Conservation (phyloP, 2,113 vertebrate genomes). For the Seriola aureovittata region DNA sequence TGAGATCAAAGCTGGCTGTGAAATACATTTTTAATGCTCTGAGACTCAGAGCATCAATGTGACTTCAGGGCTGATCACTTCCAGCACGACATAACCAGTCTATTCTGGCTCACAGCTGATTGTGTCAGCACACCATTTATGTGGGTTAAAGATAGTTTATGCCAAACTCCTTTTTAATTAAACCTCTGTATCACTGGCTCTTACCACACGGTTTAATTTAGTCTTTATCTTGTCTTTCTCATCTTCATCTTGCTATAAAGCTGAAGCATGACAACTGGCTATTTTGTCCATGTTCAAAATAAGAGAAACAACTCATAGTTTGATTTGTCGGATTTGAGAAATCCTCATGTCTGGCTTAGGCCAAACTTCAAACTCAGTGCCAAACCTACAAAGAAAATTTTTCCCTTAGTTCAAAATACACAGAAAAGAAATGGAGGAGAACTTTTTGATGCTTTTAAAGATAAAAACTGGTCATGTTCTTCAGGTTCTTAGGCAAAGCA, state of each 20-base stretch:
- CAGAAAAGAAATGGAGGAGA: neutral
- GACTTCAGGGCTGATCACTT: neutral
- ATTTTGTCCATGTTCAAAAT: slow-evolving; percentile 13
- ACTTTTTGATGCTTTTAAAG: neutral
- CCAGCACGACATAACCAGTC: neutral
- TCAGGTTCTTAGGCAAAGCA: neutral
- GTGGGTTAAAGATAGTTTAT: neutral
- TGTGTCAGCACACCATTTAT: slow-evolving; percentile 2
- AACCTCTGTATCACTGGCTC: neutral
- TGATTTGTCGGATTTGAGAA: neutral
- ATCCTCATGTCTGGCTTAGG: neutral
- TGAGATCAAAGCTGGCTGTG: neutral
- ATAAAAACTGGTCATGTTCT: neutral
- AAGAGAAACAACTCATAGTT: neutral
- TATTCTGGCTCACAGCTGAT: neutral
- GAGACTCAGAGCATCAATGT: neutral
- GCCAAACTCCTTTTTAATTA: neutral
- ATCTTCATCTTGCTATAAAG: neutral
- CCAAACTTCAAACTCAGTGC: neutral
- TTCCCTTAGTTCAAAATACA: neutral
- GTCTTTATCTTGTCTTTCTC: neutral
- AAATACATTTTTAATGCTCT: neutral
- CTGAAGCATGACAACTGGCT: neutral
- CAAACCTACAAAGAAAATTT: neutral
- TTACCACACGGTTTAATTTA: neutral